Percentiles rank a stretch among this genome's conserved stretches.
Conservation (phyloP, 1,140 invertebrate genomes). For the Diabrotica undecimpunctata region DNA sequence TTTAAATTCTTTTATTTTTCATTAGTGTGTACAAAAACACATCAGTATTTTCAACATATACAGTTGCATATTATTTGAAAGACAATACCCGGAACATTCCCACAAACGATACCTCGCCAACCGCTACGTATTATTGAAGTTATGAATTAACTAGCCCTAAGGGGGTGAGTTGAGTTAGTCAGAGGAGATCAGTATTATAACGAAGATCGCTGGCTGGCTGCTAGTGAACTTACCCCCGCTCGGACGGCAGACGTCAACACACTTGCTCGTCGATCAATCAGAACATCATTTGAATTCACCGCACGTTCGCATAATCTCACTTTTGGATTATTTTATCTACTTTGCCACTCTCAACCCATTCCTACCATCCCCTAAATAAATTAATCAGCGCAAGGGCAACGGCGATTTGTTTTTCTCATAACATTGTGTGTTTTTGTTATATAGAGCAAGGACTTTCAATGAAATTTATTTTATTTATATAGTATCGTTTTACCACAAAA, state of each 20-base stretch:
- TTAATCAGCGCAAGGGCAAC: too few species aligned
- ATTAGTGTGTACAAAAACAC: too few species aligned
- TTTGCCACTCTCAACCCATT: conserved; percentile 34
- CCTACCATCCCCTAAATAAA: background rate
- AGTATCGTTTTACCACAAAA: too few species aligned
- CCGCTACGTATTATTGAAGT: background rate
- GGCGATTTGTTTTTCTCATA: too few species aligned
- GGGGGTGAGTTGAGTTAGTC: conserved; percentile 8
- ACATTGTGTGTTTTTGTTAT: too few species aligned
- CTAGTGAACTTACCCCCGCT: conserved; percentile 7
- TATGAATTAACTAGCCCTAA: background rate
- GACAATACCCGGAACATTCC: too few species aligned
- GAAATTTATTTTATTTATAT: too few species aligned
- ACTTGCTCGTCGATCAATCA: conserved; percentile 44
- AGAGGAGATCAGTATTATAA: background rate
- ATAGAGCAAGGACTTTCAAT: too few species aligned
- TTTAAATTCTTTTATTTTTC: too few species aligned
- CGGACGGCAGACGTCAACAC: conserved; percentile 30
- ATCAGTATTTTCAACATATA: too few species aligned
- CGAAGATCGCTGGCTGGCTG: background rate
- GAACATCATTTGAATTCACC: conserved; percentile 44
- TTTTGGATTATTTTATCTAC: conserved; percentile 46
- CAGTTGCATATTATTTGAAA: too few species aligned
- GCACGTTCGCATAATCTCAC: conserved; percentile 47
- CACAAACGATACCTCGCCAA: too few species aligned